Percentiles rank a stretch among this genome's conserved stretches.
Conservation (phyloP, 1,140 invertebrate genomes). For the Zaprionus inermis region DNA sequence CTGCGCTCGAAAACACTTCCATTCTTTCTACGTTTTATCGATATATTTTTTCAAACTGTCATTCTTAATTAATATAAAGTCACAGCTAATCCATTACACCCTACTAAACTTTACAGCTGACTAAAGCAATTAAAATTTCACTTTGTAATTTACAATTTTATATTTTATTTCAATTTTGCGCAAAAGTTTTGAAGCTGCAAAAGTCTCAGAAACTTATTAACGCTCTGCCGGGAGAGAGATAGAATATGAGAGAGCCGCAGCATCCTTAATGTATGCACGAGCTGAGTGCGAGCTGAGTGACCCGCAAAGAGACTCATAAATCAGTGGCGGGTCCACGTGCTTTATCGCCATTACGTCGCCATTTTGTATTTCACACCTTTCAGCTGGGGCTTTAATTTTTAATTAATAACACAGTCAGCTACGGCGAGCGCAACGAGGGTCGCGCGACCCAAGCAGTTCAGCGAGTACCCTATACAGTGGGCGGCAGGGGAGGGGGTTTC, state of each 20-base stretch:
- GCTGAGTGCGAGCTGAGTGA: slow-evolving; percentile 28
- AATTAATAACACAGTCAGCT: slow-evolving; percentile 76
- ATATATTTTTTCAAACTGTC: no score
- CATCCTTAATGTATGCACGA: slow-evolving; percentile 53
- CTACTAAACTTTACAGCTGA: no score
- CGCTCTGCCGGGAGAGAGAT: neutral
- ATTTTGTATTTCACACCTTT: slow-evolving; percentile 82
- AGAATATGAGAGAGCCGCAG: neutral
- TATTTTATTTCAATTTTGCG: slow-evolving; percentile 57
- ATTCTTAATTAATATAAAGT: no score
- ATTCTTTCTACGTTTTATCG: no score
- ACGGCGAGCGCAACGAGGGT: slow-evolving; percentile 60
- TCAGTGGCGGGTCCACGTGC: slow-evolving; percentile 67
- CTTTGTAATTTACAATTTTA: slow-evolving; percentile 17
- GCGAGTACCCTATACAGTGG: no score
- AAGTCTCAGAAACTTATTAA: slow-evolving; percentile 33
- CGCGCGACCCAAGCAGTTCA: slow-evolving; percentile 40
- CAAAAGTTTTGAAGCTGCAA: slow-evolving; percentile 22
- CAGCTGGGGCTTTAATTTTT: slow-evolving; percentile 80
- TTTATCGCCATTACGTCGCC: slow-evolving; percentile 76
- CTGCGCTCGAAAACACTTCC: neutral
- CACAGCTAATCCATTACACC: no score
- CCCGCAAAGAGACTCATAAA: slow-evolving; percentile 68
- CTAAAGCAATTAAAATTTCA: slow-evolving; percentile 61
- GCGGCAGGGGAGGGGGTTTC: neutral